Percentiles rank a stretch among this genome's conserved stretches.
Conservation (phyloP, 2,797 vertebrate genomes). For the Natrix natrix region DNA sequence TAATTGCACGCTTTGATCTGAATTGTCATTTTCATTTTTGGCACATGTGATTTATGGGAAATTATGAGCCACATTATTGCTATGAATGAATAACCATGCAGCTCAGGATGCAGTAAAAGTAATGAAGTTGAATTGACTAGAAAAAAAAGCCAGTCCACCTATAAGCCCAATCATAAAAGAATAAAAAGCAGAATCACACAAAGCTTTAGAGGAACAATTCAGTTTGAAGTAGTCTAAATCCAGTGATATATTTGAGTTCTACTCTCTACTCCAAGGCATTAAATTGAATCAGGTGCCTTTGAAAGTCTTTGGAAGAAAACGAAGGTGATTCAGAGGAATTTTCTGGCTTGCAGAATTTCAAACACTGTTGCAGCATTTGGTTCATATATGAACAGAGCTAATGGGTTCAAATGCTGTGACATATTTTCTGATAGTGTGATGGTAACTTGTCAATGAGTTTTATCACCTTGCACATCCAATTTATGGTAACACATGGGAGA, state of each 20-base stretch:
- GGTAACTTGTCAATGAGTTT: background rate
- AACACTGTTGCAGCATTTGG: background rate
- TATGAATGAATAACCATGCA: conserved; percentile 5
- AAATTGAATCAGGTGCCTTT: background rate
- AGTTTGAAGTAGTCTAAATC: background rate
- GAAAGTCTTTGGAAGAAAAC: background rate
- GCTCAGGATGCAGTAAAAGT: background rate
- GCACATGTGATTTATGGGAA: background rate
- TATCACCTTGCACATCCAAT: background rate
- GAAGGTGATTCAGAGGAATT: background rate
- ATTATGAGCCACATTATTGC: conserved; percentile 6
- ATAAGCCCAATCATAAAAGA: background rate
- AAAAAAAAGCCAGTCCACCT: background rate
- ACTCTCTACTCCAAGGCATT: background rate
- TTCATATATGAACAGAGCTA: background rate
- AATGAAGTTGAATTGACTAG: background rate
- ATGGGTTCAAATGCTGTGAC: background rate
- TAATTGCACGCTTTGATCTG: conserved; percentile 45
- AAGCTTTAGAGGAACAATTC: background rate
- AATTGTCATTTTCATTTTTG: conserved; percentile 44
- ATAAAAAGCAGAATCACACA: background rate
- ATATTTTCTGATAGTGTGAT: background rate
- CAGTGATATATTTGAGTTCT: background rate
- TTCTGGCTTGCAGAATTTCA: background rate
- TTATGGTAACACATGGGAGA: background rate